Evolutionary conservation across 2,888 invertebrate species (phyloP), one percentile per base, ranked within the genome.

Genomic region (Xylota sylvarum): DNA sequence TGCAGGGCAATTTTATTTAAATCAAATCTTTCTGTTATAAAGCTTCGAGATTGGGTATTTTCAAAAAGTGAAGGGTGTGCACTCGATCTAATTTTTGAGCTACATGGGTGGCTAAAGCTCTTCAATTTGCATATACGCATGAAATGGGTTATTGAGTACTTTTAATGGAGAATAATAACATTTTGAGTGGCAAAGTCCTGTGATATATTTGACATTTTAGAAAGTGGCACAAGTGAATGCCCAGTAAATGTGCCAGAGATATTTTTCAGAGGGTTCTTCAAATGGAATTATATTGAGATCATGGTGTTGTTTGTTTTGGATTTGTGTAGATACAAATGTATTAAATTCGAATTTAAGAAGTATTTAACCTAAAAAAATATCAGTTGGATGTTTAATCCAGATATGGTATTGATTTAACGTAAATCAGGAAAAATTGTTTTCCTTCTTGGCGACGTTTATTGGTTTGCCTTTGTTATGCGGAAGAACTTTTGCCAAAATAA

Each of bases 1-100:
- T 74, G 17, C 43, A 19, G 3, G n/a, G 50, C 27, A 17, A 56
- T 76, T 76, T 35, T 67, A 67, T 76, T 76, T 37, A 67, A 76
- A 76, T 76, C 65, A 50, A 67, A 67, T 74, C 37, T n/a, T 27
- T 23, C 27, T 40, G 65, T 5, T 40, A 58, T 76, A n/a, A 58
- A 37, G 17, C 65, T 56, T 27, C 5, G 10, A 48, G 58, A 48
- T 72, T 72, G 58, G 56, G 32, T 32, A 30, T 56, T 56, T 74
- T 46, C 10, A 32, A 23, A 62, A 40, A 32, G 5, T 30, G 40
- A n/a, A 6, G 64, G 35, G 1, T 43, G n/a, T 74, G 64, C 19
- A 56, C 32, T 74, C 35, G 5, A 48, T 74, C 40, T 7, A 6
- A 40, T 40, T 30, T 37, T 69, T 30, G 5, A 4, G 12, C 3